Percentiles rank a stretch among this genome's conserved stretches.
These are phyloP conservation scores for Tragelaphus imberbis DNA, from an alignment of 2,113 vertebrate species.

Conservation along the genomic window DNA sequence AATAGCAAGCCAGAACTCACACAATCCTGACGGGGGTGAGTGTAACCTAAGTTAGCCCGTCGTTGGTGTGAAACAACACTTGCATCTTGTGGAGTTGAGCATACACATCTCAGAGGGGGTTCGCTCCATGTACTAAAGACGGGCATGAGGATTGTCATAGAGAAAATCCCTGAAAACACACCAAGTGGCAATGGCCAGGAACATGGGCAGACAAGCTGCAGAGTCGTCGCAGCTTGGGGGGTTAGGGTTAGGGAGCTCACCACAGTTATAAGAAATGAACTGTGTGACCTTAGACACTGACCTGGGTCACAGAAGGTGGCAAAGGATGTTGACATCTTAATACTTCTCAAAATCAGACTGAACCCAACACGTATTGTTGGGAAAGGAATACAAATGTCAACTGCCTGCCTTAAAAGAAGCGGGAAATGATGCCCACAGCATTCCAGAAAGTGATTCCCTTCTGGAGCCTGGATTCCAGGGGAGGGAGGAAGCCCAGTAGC, in stretches of 20 bases:
- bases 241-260: neutral
- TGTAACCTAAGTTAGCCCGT: neutral
- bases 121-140: neutral
- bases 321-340: neutral
- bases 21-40: rapidly evolving
- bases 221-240: rapidly evolving
- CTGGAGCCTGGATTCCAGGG: rapidly evolving
- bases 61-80: rapidly evolving
- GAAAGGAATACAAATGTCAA: rapidly evolving
- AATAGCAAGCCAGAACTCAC: neutral
- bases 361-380: rapidly evolving
- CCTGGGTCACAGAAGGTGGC: rapidly evolving
- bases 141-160: rapidly evolving
- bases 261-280: rapidly evolving
- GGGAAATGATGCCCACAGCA: rapidly evolving
- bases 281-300: rapidly evolving
- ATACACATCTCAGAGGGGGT: rapidly evolving
- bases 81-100: rapidly evolving
- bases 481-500: neutral
- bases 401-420: neutral
- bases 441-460: rapidly evolving
- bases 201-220: rapidly evolving
- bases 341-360: rapidly evolving
- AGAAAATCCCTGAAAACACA: neutral
- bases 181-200: rapidly evolving